A percentile compares a stretch with the other conserved stretches of the same genome.
phyloP scores from a whole-genome alignment of 2,113 vertebrate genomes.

The Oophaga pumilio region DNA sequence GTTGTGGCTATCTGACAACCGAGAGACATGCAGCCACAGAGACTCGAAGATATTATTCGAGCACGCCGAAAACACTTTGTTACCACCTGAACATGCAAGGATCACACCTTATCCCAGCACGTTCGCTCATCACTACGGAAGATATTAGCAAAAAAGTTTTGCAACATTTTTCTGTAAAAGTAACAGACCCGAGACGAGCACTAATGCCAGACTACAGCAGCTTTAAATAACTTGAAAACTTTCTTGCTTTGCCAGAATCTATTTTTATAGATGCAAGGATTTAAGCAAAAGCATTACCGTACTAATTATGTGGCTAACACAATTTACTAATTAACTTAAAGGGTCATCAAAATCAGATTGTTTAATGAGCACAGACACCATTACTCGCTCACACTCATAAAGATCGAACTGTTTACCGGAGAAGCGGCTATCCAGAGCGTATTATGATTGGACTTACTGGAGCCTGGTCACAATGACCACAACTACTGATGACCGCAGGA shows the following conservation, averaged over 20 bases:
- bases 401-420: not conserved
- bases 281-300: not conserved
- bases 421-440: not conserved
- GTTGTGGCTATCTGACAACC: no score
- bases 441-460: not conserved
- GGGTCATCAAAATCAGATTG: not conserved
- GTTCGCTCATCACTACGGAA: no score
- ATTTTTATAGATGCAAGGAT: not conserved
- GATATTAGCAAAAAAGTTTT: not conserved
- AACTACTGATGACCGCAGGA: not conserved
- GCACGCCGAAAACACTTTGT: no score
- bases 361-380: not conserved
- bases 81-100: no score
- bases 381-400: not conserved
- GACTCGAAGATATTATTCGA: no score
- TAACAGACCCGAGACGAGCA: not conserved
- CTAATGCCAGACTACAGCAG: not conserved
- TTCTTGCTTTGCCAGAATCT: not conserved
- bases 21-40: no score
- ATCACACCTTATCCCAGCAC: no score
- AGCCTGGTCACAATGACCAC: not conserved
- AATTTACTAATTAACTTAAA: not conserved
- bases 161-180: not conserved
- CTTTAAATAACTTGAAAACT: not conserved
- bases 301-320: not conserved